These are phyloP conservation scores for Xestia ashworthii DNA, from an alignment of 2,888 invertebrate genomes.

Conservation along the genomic window DNA sequence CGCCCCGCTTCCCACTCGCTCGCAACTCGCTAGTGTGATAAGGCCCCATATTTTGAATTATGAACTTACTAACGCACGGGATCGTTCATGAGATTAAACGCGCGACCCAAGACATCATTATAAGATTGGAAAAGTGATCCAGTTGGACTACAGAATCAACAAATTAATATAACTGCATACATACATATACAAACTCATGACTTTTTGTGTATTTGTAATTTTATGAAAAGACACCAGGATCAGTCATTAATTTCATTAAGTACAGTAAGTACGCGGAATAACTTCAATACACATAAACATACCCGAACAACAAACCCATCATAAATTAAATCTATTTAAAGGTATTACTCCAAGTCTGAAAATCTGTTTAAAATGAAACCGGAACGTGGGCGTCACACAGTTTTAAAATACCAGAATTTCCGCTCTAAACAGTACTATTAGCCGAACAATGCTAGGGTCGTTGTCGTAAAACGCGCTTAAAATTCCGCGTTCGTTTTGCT, in stretches of 20 bases:
- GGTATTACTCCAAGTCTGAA: neutral
- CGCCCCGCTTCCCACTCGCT: too few species aligned
- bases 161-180: too few species aligned
- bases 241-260: neutral
- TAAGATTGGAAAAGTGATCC: too few species aligned
- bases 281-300: neutral
- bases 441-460: constrained; percentile 32
- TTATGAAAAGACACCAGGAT: neutral
- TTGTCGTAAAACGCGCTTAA: constrained; percentile 44
- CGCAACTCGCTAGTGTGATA: too few species aligned
- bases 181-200: neutral
- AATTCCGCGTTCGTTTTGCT: constrained; percentile 29
- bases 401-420: constrained; percentile 23
- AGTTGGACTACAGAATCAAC: too few species aligned
- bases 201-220: neutral
- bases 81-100: too few species aligned
- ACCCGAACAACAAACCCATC: neutral
- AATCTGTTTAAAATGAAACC: neutral
- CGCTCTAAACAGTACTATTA: constrained; percentile 29
- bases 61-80: too few species aligned
- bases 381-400: neutral
- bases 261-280: neutral
- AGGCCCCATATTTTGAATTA: too few species aligned
- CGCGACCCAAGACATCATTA: too few species aligned
- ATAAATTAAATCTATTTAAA: neutral